Evolutionary conservation across 2,113 vertebrate genomes (phyloP), one percentile per base, ranked within the genome.

Genomic region (Sisor rabdophorus): DNA sequence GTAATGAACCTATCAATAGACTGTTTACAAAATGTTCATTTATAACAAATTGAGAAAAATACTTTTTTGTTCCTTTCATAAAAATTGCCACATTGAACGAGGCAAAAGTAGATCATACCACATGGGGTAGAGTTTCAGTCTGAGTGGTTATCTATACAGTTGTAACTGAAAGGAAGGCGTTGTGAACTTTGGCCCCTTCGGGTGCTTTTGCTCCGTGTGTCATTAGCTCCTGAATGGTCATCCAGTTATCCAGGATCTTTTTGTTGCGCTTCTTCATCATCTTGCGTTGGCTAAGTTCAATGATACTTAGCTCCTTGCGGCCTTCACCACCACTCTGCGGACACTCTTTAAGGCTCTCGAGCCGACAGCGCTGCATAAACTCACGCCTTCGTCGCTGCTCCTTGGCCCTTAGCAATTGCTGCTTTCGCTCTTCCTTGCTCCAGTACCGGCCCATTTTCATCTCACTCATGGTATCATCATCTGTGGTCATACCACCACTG

Each of bases 141-240:
- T 22, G 70, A 79, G 32, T 54, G 40, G 50, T 82, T 89, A 84
- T 87, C 86, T 91, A 99, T 91, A 99, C 97, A 83, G 96, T 98
- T 86, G 97, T 99, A 89, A 99, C 97, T 32, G 97, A 99, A 80
- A 99, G 90, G 90, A 99, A 98, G 92, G 97, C 95, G 84, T 96
- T 98, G 87, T 96, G 93, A 56, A 96, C 94, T 84, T 91, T 92
- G 15, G 94, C 91, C 81, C 93, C 96, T 0, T 98, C 96, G 0
- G 96, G 94, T 44, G 95, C 97, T 84, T 94, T 98, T 74, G 95
- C 93, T 71, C 96, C 97, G 0, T 99, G 97, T 78, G 95, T 97
- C 95, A 98, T 98, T 84, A 99, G 91, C 91, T 99, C 97, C 92
- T 99, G 97, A 85, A 99, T 98, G 78, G 97, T 99, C 96, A 99